phyloP scores from a whole-genome alignment of 2,888 invertebrate genomes.

The Pseudeuparius sepicola region DNA sequence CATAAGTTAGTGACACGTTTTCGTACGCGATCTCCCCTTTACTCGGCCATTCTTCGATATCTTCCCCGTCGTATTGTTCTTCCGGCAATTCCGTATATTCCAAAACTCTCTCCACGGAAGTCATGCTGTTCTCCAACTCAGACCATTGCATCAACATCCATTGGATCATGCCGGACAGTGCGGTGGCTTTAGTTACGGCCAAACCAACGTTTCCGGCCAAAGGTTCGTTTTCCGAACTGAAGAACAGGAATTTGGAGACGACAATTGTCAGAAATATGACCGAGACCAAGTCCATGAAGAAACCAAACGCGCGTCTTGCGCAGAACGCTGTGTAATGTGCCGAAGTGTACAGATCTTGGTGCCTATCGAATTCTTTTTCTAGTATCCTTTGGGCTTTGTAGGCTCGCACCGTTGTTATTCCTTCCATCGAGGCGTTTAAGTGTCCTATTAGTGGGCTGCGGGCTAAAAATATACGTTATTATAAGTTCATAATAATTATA shows the following conservation, averaged over 20 bases:
- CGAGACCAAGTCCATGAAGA: conserved; percentile 32
- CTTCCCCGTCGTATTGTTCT: conserved; percentile 33
- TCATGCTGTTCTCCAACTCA: conserved; percentile 70
- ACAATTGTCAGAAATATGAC: conserved; percentile 27
- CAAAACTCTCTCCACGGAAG: conserved; percentile 72
- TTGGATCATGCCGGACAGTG: conserved; percentile 54
- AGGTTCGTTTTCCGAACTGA: conserved; percentile 23
- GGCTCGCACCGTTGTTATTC: conserved; percentile 35
- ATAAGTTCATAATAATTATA: not conserved
- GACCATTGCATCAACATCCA: conserved; percentile 70
- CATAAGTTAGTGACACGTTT: conserved; percentile 60
- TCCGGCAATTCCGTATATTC: conserved; percentile 40
- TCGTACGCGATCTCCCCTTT: conserved; percentile 52
- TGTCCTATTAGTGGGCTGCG: conserved; percentile 36
- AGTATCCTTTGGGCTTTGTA: conserved; percentile 33
- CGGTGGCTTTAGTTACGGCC: conserved; percentile 40
- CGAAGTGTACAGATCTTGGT: conserved; percentile 33
- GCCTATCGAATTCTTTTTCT: conserved; percentile 33
- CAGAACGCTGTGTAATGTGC: conserved; percentile 30
- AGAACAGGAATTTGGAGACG: conserved; percentile 26
- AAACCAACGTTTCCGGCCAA: conserved; percentile 40
- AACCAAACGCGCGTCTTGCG: conserved; percentile 38
- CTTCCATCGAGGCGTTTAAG: conserved; percentile 36
- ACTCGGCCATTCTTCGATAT: conserved; percentile 61
- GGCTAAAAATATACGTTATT: conserved; percentile 27